Evolutionary conservation across 2,888 invertebrate genomes (phyloP).

Genomic region (Cenopis cana): DNA sequence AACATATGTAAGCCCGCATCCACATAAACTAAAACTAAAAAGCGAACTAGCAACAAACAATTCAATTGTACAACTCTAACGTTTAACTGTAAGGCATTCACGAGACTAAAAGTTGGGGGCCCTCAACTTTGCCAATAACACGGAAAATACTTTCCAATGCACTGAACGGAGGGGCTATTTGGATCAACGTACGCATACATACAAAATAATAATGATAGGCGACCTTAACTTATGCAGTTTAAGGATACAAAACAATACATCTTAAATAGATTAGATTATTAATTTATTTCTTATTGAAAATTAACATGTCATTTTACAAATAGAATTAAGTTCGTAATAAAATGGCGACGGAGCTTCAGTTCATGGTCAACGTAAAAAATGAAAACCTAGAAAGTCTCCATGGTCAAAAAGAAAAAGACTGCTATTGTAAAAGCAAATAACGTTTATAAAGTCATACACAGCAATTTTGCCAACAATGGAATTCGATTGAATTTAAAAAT

Average conservation of each 20-base stretch:
- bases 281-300: no score
- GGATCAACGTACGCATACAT: not conserved
- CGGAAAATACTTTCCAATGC: conserved; percentile 43
- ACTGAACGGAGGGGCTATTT: conserved; percentile 23
- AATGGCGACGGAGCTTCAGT: not conserved
- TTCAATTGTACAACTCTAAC: conserved; percentile 21
- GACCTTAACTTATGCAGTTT: no score
- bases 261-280: no score
- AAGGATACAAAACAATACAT: no score
- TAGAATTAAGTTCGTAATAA: not conserved
- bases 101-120: conserved; percentile 17
- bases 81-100: conserved; percentile 31
- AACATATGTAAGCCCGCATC: not conserved
- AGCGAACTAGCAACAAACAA: conserved; percentile 17
- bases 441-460: not conserved
- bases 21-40: conserved; percentile 4
- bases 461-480: not conserved
- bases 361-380: not conserved
- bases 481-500: not conserved
- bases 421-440: not conserved
- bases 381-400: not conserved
- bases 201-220: no score
- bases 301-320: no score
- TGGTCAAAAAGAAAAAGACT: not conserved
- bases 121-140: conserved; percentile 42